Conservation (phyloP, 1,140 invertebrate species). For the Brachionus sp. region DNA sequence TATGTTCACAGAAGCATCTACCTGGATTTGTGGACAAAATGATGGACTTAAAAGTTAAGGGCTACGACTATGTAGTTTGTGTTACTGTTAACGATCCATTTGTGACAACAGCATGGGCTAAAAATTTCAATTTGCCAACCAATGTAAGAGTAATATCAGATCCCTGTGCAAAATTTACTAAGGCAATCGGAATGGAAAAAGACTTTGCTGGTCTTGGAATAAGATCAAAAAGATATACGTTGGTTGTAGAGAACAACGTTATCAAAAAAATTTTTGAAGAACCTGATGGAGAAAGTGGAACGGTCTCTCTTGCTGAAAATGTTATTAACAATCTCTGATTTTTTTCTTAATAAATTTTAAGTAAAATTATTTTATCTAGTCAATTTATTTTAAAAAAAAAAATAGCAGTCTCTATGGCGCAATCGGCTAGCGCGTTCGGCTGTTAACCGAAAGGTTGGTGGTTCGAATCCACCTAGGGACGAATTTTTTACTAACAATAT, state of each 20-base stretch:
- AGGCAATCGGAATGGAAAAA: constrained; percentile 66
- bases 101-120: constrained; percentile 81
- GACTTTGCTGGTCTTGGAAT: constrained; percentile 72
- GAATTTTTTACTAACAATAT: not conserved
- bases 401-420: not conserved
- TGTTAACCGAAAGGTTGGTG: constrained; percentile 4
- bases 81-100: constrained; percentile 89
- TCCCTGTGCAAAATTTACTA: constrained; percentile 70
- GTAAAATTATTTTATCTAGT: not conserved
- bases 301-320: constrained; percentile 75
- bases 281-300: constrained; percentile 82
- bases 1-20: constrained; percentile 74
- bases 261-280: constrained; percentile 79
- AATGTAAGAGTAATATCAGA: constrained; percentile 82
- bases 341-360: not conserved
- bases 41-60: constrained; percentile 73
- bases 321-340: constrained; percentile 13
- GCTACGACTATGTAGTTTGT: constrained; percentile 77
- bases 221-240: constrained; percentile 75
- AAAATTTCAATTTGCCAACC: constrained; percentile 29
- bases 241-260: constrained; percentile 77
- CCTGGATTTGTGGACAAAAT: constrained; percentile 78
- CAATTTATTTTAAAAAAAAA: not conserved
- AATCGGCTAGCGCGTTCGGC: not conserved
- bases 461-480: constrained; percentile 2